phyloP scores from a whole-genome alignment of 2,113 vertebrate genomes.

The Aptenodytes patagonicus region DNA sequence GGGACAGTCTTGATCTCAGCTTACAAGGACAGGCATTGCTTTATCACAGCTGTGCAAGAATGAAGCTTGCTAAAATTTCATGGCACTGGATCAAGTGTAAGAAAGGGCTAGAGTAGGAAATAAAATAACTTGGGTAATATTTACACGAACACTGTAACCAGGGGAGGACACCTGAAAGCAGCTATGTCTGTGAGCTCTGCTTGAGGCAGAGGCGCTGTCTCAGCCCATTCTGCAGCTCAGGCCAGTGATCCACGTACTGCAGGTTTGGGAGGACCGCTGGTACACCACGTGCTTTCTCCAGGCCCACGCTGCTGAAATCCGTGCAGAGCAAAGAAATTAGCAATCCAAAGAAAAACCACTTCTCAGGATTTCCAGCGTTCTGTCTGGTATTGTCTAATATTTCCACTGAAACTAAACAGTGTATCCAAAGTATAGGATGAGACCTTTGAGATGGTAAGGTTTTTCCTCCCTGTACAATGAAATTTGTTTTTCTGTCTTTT shows the following conservation, averaged over 20 bases:
- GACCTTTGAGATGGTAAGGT: background rate
- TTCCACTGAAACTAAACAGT: background rate
- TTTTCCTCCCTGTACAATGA: background rate
- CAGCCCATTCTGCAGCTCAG: background rate
- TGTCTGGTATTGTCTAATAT: background rate
- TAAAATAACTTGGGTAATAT: background rate
- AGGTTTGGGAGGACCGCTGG: accelerated
- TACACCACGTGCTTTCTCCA: accelerated
- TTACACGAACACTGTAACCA: accelerated
- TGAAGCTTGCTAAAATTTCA: background rate
- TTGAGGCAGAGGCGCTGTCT: background rate
- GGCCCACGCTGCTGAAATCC: accelerated
- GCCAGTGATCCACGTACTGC: accelerated
- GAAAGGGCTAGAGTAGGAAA: background rate
- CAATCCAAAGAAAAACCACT: background rate
- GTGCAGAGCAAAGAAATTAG: background rate
- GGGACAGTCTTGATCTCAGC: background rate
- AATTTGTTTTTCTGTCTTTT: background rate
- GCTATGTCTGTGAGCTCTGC: background rate
- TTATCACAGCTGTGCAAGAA: background rate
- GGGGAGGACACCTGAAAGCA: background rate
- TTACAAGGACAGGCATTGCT: background rate
- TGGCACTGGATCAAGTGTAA: background rate
- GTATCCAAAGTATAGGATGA: background rate
- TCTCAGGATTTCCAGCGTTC: background rate